Conservation (phyloP, 2,113 vertebrate species). For the Caretta caretta region DNA sequence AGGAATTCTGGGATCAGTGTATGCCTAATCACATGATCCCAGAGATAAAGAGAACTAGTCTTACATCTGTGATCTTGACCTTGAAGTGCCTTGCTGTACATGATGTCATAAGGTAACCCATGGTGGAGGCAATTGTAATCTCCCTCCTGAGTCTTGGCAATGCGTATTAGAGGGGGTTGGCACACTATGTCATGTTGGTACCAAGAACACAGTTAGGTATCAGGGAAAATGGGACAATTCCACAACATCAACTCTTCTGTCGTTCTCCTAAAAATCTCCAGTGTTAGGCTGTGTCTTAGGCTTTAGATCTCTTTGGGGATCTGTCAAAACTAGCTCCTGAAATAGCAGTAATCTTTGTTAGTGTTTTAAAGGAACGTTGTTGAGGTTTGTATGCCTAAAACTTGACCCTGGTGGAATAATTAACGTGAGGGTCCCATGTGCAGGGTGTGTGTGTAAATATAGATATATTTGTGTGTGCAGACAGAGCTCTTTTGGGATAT, state of each 20-base stretch:
- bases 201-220: conserved; percentile 1
- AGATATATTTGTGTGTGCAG: not conserved
- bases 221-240: not conserved
- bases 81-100: conserved; percentile 95
- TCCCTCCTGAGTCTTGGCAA: not conserved
- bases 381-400: not conserved
- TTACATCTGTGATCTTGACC: conserved; percentile 93
- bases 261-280: not conserved
- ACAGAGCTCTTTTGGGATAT: not conserved
- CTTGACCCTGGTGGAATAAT: not conserved
- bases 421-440: not conserved
- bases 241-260: conserved; percentile 6
- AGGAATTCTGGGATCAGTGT: conserved; percentile 94
- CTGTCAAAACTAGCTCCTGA: not conserved
- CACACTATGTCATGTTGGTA: not conserved
- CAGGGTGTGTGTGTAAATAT: not conserved
- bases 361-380: not conserved
- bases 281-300: not conserved
- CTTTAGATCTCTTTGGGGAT: not conserved
- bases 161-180: not conserved
- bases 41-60: conserved; percentile 94
- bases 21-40: conserved; percentile 96
- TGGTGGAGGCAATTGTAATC: not conserved
- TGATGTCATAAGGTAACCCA: conserved; percentile 93
- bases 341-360: not conserved